phyloP scores from a whole-genome alignment of 30 jellyfish, hydroid and myxozoan species.

The Chironex yamaguchii region DNA sequence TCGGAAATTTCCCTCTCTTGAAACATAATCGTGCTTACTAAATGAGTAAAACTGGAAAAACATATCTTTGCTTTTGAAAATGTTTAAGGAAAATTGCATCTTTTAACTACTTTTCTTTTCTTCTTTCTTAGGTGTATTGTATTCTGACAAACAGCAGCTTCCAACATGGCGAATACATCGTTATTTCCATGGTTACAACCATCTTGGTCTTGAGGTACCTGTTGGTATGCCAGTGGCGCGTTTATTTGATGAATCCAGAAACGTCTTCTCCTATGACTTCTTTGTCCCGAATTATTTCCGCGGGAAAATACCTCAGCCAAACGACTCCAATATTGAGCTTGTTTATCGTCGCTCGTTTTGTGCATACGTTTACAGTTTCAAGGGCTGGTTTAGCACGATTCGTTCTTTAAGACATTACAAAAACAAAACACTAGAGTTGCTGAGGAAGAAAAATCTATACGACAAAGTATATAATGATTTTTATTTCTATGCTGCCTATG shows the following conservation, averaged over 20 bases:
- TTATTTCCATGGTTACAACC: slow-evolving; percentile 62
- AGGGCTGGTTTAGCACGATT: slow-evolving; percentile 56
- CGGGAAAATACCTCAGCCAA: slow-evolving; percentile 51
- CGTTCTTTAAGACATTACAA: slow-evolving; percentile 10
- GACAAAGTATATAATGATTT: slow-evolving; percentile 48
- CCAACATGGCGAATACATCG: slow-evolving; percentile 66
- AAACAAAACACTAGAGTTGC: slow-evolving; percentile 15
- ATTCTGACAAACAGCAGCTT: slow-evolving; percentile 23
- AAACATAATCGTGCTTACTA: no score
- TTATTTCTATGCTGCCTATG: slow-evolving; percentile 57
- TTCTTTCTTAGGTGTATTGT: slow-evolving; percentile 44
- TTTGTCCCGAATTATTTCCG: slow-evolving; percentile 36
- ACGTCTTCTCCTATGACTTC: slow-evolving; percentile 50
- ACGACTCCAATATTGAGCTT: slow-evolving; percentile 54
- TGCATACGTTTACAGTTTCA: slow-evolving; percentile 64
- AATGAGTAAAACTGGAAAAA: no score
- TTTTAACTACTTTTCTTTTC: no score
- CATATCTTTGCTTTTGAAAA: no score
- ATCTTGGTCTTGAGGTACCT: slow-evolving; percentile 37
- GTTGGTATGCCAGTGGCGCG: slow-evolving; percentile 45
- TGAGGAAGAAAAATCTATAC: not conserved
- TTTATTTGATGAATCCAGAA: slow-evolving; percentile 58
- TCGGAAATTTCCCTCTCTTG: no score
- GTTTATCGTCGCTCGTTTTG: slow-evolving; percentile 57
- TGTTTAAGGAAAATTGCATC: no score